These are phyloP conservation scores for Heliconius himera DNA, from an alignment of 1,140 invertebrate species.

Conservation along the genomic window DNA sequence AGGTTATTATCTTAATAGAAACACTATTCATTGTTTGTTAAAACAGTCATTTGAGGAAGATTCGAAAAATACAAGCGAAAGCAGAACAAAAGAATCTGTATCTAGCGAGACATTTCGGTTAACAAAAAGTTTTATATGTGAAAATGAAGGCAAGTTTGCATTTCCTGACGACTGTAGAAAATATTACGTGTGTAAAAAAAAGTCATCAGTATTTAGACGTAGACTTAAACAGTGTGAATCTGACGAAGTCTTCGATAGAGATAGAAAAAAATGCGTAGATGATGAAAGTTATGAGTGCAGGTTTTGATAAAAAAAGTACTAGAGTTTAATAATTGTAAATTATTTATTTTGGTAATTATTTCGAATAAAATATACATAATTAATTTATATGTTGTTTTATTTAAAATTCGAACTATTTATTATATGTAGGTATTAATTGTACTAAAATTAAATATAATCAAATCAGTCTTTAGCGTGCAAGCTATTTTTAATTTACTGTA, in stretches of 20 bases:
- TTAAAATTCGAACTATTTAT: not conserved
- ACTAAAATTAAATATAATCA: not conserved
- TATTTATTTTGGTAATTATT: not conserved
- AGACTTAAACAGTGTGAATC: conserved; percentile 62
- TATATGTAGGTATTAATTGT: not conserved
- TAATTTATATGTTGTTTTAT: not conserved
- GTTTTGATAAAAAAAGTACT: not conserved
- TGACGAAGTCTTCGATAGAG: conserved; percentile 63
- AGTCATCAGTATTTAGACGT: conserved; percentile 48
- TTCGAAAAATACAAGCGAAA: conserved; percentile 43
- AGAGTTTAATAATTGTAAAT: not conserved
- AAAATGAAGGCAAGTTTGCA: conserved; percentile 62
- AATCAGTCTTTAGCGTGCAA: not conserved
- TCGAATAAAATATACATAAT: not conserved
- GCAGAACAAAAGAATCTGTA: conserved; percentile 32
- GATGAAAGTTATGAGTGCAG: conserved; percentile 63
- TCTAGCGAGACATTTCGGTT: conserved; percentile 14
- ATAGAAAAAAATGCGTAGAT: conserved; percentile 65
- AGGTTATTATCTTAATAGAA: conserved; percentile 61
- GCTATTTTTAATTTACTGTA: not conserved
- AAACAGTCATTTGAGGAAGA: conserved; percentile 36
- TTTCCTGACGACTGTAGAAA: conserved; percentile 58
- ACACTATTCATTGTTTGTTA: conserved; percentile 16
- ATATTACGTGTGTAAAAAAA: conserved; percentile 65
- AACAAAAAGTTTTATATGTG: conserved; percentile 50